Base-by-base conservation (phyloP, 2,113 vertebrate genomes). In the Xiphorhynchus elegans region DNA sequence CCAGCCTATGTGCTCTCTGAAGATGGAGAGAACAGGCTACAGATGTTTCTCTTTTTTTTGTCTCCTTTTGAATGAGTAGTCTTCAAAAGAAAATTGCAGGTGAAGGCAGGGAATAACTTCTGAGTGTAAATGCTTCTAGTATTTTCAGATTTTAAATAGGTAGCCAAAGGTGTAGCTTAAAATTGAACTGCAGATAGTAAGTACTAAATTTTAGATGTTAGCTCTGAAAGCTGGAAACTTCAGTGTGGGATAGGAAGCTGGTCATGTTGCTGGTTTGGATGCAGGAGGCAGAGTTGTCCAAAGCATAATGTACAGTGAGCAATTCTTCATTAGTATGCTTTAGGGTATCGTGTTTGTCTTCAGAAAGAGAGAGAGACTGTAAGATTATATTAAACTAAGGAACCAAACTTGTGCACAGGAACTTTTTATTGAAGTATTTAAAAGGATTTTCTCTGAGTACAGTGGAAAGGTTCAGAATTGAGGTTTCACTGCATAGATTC, bases 231-330 rank as follows among this genome's bases (percentile, higher is more conserved):
- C 19, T 13, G 7, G 28, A 28, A 84, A 40, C 10, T 66, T 67
- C 15, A 31, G 39, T 0, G 0, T 63, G 52, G 42, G 47, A 11
- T 72, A 23, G 20, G 31, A 81, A 44, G 8, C 21, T 67, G 24
- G 56, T 70, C 1, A 0, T 24, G 20, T n/a, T 78, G 64, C n/a
- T 93, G 29, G 26, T 69, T 86, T 0, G 0, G 26, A 10, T n/a
- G 46, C 50, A 72, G 53, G 63, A 93, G 50, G n/a, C 39, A 67
- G 52, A 20, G 4, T 23, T 90, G 31, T 86, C n/a, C 72, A 77
- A 33, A 78, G 24, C 24, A 3, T 47, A 47, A 67, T 8, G 13
- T 26, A 19, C 17, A 17, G 18, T 2, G 5, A 72, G 37, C 21
- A 77, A 40, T 50, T 78, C 28, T 62, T 85, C 2, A 0, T 64